Conservation (phyloP, 1,140 invertebrate species). For the Dinoponera quadriceps region DNA sequence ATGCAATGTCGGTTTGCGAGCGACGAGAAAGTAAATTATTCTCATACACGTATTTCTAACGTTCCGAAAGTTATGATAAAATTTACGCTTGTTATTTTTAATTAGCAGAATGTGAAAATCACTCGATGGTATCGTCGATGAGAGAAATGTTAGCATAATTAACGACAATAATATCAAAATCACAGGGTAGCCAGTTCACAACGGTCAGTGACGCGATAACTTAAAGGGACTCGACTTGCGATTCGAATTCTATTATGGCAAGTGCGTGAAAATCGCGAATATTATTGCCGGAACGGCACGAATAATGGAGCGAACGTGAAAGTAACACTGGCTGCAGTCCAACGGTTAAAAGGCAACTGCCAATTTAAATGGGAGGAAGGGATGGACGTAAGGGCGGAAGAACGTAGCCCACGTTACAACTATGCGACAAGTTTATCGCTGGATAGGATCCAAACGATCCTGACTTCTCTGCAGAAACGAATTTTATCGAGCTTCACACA, state of each 20-base stretch:
- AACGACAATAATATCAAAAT: too few species aligned
- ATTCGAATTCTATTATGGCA: neutral
- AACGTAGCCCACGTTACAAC: constrained; percentile 24
- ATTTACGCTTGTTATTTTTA: too few species aligned
- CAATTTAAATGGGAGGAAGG: constrained; percentile 58
- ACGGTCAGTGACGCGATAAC: too few species aligned
- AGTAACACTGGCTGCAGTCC: constrained; percentile 74
- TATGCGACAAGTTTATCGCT: constrained; percentile 72
- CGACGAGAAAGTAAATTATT: constrained; percentile 19
- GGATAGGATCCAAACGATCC: constrained; percentile 77
- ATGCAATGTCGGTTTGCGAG: constrained; percentile 4
- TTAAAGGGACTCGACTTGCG: neutral
- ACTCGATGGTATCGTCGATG: too few species aligned
- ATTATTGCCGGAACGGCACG: constrained; percentile 30
- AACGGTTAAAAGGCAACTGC: constrained; percentile 70
- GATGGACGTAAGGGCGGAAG: constrained; percentile 42
- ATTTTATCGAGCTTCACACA: constrained; percentile 40
- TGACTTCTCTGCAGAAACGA: constrained; percentile 47
- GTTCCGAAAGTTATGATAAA: too few species aligned
- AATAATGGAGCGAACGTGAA: constrained; percentile 57
- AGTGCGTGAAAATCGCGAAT: neutral
- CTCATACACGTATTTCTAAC: too few species aligned
- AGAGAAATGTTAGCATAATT: too few species aligned
- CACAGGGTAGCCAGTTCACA: too few species aligned
- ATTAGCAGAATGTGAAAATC: too few species aligned